Evolutionary conservation across 92 coral and sea anemone species (phyloP), one percentile per base, ranked within the genome.

Genomic region (Ricordea florida): DNA sequence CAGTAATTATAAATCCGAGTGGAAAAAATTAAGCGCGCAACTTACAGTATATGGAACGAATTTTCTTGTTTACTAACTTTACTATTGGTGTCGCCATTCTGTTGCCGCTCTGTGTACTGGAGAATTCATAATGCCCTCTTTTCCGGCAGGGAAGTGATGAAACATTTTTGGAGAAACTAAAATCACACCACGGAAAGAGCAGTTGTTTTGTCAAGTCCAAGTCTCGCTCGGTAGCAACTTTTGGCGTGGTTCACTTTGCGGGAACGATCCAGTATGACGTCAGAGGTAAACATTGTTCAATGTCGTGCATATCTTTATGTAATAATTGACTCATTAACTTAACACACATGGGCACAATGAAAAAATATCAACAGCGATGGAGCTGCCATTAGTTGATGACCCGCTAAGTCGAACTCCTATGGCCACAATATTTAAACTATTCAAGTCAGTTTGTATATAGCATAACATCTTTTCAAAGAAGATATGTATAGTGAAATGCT

Each of bases 221-320:
- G 56, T 84, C 92, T 1, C 86, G 55, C 43, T 87, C 87, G 25
- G 74, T 79, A 43, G 86, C 97, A 14, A 66, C 74, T 67, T 94
- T 94, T 85, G 98, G 97, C 17, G 93, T 94, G n/a, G 91, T 91
- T 45, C 98, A 94, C 69, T 94, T 91, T 32, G 98, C 98, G 5
- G 98, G 98, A 53, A 91, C 93, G 10, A 96, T 94, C 37, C 81
- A 83, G 65, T 94, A 94, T 43, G 92, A 94, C 65, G 80, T 93
- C 45, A 80, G 50, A 81, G 98, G 98, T 93, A 49, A 60, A 42
- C 50, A 22, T 0, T 6, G 5, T 26, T 27, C 2, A 6, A 28
- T 44, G 5, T 2, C 21, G 7, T 60, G 18, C 16, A 16, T 38
- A 1, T 1, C 13, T 7, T 2, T 32, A 3, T 0, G 10, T 52